Evolutionary conservation across 2,113 vertebrate species (phyloP), one percentile per base, ranked within the genome.

Genomic region (Hemiprocne comata): DNA sequence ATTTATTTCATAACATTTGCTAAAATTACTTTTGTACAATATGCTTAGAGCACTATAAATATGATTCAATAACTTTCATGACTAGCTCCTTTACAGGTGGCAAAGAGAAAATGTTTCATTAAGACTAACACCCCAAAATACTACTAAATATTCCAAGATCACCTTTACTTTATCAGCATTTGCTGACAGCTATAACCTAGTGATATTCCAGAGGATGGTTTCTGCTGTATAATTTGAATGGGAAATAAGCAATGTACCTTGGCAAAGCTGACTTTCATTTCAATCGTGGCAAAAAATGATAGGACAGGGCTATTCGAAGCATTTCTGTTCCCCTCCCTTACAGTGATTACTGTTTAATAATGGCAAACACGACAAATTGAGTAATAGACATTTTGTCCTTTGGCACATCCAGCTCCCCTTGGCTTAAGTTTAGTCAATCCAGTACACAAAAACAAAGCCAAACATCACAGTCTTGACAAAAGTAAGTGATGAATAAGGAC

Each of bases 401-500:
- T 70, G 67, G 71, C 86, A 77, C 51, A 94, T 79, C 40, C 28
- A 29, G 69, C 53, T 90, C 85, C 69, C 86, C 85, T 92, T 92
- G 82, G 40, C 71, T 95, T 87, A 92, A 54, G 7, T 58, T 86
- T 65, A 93, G 79, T 94, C 93, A 91, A 87, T 92, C 67, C 79
- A 85, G 46, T 38, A 74, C 78, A 83, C 55, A 94, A 90, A 93
- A 92, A 19, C 38, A 20, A 92, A 95, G 92, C 66, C 89, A 95
- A 92, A 83, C 87, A 64, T 60, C 89, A 94, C 3, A 0, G 55
- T 36, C 66, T 72, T 96, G 94, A 96, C 86, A 96, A 81, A 95
- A 93, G 25, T 74, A 91, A 92, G 61, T 89, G 85, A 96, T 82
- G 51, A 95, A 93, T 95, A 93, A 87, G 87, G 89, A 91, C 50